Evolutionary conservation across 2,113 vertebrate genomes (phyloP).

Genomic region (Parus major): DNA sequence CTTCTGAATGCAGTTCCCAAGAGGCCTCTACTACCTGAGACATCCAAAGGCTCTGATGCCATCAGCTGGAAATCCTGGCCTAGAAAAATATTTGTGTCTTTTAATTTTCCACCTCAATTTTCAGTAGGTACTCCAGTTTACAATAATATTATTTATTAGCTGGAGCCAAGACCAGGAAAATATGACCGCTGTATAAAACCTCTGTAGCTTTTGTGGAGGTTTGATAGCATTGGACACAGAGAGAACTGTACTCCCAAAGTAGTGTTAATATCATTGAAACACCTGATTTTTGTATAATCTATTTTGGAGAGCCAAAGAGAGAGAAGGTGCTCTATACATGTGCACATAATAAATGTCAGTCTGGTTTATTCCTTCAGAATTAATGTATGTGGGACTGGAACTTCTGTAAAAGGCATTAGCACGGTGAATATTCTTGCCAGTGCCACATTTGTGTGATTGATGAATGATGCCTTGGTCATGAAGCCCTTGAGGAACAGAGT

Average conservation of each 20-base stretch:
- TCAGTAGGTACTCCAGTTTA: not conserved
- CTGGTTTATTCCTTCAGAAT: conserved; percentile 42
- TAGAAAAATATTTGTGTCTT: not conserved
- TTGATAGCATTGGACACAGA: not conserved
- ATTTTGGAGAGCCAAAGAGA: not conserved
- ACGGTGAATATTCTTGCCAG: conserved; percentile 14
- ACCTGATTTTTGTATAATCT: conserved; percentile 31
- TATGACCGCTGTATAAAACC: not conserved
- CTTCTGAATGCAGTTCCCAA: not conserved
- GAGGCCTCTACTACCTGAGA: not conserved
- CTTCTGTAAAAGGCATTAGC: conserved; percentile 60
- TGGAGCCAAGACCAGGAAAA: not conserved
- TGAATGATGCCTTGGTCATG: conserved; percentile 25
- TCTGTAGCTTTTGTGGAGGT: not conserved
- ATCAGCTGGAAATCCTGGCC: not conserved
- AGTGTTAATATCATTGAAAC: not conserved
- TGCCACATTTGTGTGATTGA: conserved; percentile 30
- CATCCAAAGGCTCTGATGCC: not conserved
- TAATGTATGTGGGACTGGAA: conserved; percentile 13
- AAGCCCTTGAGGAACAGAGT: conserved; percentile 9
- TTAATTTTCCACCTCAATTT: not conserved
- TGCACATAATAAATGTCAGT: conserved; percentile 51
- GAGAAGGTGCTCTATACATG: not conserved
- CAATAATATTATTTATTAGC: not conserved
- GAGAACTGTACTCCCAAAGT: not conserved